phyloP scores from a whole-genome alignment of 2,797 vertebrate genomes.

The Taeniopygia guttata region DNA sequence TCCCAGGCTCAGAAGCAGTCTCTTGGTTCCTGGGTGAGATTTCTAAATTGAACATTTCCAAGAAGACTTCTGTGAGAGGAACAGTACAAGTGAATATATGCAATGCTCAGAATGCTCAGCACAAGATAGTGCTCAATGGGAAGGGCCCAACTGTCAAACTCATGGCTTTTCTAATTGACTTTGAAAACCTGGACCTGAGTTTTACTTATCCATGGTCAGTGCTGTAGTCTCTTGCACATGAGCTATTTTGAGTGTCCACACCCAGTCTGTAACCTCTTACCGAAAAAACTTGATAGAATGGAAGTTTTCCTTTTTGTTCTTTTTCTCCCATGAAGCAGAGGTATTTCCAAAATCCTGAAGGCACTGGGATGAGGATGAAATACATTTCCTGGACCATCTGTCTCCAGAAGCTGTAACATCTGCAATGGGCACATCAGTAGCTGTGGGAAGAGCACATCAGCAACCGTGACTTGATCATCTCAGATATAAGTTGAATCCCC shows the following conservation, averaged over 20 bases:
- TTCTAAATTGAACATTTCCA: not conserved
- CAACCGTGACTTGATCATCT: not conserved
- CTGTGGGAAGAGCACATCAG: not conserved
- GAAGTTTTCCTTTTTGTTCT: not conserved
- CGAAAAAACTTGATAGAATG: not conserved
- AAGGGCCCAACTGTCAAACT: not conserved
- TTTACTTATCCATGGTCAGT: not conserved
- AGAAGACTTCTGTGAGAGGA: not conserved
- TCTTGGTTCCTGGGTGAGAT: not conserved
- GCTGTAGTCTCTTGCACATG: not conserved
- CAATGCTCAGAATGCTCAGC: not conserved
- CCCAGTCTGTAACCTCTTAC: not conserved
- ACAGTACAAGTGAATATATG: not conserved
- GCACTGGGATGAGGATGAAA: not conserved
- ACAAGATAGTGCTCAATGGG: rapidly evolving
- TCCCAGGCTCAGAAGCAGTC: not conserved
- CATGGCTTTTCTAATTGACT: not conserved
- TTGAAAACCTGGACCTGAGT: not conserved
- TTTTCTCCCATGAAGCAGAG: not conserved
- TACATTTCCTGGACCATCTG: not conserved
- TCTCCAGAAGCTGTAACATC: not conserved
- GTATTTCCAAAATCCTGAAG: not conserved
- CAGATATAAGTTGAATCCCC: not conserved
- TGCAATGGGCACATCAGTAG: not conserved
- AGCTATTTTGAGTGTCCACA: not conserved